Evolutionary conservation across 2,797 vertebrate species (phyloP).

Genomic region (Tinamus major): DNA sequence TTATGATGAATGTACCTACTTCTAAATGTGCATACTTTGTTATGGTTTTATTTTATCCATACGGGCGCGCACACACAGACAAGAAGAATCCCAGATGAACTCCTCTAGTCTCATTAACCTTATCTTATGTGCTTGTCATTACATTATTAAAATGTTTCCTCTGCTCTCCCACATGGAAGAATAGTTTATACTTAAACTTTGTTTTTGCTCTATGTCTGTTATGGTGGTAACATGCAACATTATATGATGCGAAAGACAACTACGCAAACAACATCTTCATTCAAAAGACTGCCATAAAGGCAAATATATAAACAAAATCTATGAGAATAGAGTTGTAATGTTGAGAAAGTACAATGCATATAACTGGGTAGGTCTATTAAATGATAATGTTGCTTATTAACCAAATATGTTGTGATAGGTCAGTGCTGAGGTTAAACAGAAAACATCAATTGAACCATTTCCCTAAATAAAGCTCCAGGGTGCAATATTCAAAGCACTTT

Average conservation of each 20-base stretch:
- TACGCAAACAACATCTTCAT: background rate
- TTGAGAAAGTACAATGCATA: background rate
- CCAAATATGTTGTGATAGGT: conserved; percentile 75
- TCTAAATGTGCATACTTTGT: conserved; percentile 14
- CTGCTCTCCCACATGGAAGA: background rate
- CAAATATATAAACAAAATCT: conserved; percentile 19
- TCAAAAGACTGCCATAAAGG: background rate
- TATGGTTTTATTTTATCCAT: background rate
- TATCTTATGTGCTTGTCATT: background rate
- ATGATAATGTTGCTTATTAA: conserved; percentile 76
- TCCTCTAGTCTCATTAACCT: background rate
- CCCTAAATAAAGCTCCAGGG: conserved; percentile 83
- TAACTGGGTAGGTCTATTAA: conserved; percentile 58
- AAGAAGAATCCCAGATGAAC: background rate
- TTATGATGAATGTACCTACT: conserved; percentile 52
- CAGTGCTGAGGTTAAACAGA: conserved; percentile 78
- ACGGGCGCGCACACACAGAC: background rate
- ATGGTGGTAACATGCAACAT: background rate
- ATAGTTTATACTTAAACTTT: background rate
- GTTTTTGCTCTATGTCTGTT: background rate
- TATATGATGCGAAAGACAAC: background rate
- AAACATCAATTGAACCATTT: conserved; percentile 81
- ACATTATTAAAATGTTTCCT: background rate
- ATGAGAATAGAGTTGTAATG: background rate
- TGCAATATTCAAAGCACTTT: conserved; percentile 83